Conservation (phyloP, 2,888 invertebrate genomes). For the Lissonota sp. region DNA sequence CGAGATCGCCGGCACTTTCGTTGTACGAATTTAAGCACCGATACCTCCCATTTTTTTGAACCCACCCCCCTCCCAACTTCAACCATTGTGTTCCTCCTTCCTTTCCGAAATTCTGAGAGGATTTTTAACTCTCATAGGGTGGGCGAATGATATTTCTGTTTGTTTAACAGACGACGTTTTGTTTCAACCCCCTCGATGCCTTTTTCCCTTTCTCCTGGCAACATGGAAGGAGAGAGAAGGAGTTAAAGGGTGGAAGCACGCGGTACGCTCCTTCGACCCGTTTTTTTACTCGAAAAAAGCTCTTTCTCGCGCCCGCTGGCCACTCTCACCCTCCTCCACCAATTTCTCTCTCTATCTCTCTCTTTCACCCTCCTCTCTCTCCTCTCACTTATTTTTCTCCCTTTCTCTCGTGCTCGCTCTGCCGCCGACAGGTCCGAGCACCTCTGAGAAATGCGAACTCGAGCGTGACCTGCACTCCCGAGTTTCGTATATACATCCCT, state of each 20-base stretch:
- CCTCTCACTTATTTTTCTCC: slow-evolving; percentile 45
- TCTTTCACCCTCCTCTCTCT: slow-evolving; percentile 32
- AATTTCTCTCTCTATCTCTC: slow-evolving; percentile 18
- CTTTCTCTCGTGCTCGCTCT: slow-evolving; percentile 57
- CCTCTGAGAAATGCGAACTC: slow-evolving; percentile 69
- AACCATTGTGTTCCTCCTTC: background rate
- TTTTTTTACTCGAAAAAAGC: slow-evolving; percentile 32
- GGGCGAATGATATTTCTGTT: slow-evolving; percentile 32
- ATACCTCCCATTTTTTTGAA: slow-evolving; percentile 44
- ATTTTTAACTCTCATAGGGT: slow-evolving; percentile 28
- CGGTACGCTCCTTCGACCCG: slow-evolving; percentile 15
- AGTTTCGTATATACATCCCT: slow-evolving; percentile 60
- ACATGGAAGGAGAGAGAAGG: too few species aligned
- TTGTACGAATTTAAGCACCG: slow-evolving; percentile 60
- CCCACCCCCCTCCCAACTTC: background rate
- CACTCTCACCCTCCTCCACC: slow-evolving; percentile 26
- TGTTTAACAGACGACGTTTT: slow-evolving; percentile 14
- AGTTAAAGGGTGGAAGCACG: background rate
- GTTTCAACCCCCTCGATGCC: slow-evolving; percentile 1
- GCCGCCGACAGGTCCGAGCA: slow-evolving; percentile 70
- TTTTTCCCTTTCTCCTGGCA: slow-evolving; percentile 40
- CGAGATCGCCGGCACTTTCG: slow-evolving; percentile 63
- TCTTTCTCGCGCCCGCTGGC: slow-evolving; percentile 41
- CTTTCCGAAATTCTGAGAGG: slow-evolving; percentile 26
- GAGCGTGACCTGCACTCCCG: slow-evolving; percentile 65